These are phyloP conservation scores for Patella caerulea DNA, from an alignment of 2,888 invertebrate genomes.

Conservation along the genomic window DNA sequence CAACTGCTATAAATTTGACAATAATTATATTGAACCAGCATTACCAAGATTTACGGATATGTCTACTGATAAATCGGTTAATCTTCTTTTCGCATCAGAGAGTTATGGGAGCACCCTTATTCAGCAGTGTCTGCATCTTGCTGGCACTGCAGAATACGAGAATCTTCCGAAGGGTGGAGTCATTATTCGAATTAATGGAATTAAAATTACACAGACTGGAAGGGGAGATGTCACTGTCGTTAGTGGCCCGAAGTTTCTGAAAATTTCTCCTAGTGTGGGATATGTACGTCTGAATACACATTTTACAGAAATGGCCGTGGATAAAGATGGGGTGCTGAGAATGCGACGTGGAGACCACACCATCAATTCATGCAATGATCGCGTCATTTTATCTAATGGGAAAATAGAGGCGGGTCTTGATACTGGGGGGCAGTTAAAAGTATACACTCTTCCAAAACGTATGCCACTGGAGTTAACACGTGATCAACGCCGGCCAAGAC, in stretches of 20 bases:
- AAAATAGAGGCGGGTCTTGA: conserved; percentile 59
- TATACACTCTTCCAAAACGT: conserved; percentile 46
- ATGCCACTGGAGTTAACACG: conserved; percentile 34
- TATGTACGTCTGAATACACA: conserved; percentile 66
- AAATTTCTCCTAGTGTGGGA: conserved; percentile 64
- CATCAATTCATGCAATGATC: conserved; percentile 51
- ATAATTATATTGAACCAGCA: conserved; percentile 46
- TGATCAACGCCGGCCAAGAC: conserved; percentile 27
- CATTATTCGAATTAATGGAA: conserved; percentile 68
- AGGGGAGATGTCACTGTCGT: conserved; percentile 69
- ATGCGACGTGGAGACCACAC: conserved; percentile 58
- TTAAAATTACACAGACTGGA: conserved; percentile 66
- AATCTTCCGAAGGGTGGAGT: conserved; percentile 61
- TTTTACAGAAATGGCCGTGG: conserved; percentile 70
- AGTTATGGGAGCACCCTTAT: conserved; percentile 67
- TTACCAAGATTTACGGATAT: conserved; percentile 62
- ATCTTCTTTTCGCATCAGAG: conserved; percentile 65
- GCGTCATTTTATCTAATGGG: conserved; percentile 54
- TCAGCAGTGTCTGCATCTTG: conserved; percentile 62
- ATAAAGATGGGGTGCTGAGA: conserved; percentile 61
- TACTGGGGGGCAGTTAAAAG: conserved; percentile 47
- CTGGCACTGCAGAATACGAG: conserved; percentile 66
- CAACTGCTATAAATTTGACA: conserved; percentile 61
- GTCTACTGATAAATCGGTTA: conserved; percentile 66
- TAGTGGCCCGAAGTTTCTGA: conserved; percentile 69